These are phyloP conservation scores for Setipinna tenuifilis DNA, from an alignment of 2,797 vertebrate genomes.

Conservation along the genomic window DNA sequence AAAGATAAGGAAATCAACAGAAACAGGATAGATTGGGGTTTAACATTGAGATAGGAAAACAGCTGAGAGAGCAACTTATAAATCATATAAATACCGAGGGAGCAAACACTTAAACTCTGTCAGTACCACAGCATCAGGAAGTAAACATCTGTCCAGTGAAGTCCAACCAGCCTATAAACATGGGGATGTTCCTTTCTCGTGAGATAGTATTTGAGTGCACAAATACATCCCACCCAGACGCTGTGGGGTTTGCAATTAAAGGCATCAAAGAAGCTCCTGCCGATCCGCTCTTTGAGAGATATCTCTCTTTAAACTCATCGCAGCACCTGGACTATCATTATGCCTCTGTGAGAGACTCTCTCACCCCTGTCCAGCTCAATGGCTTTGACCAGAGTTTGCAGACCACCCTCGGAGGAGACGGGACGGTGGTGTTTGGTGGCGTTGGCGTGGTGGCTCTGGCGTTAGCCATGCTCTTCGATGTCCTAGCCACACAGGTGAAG, in stretches of 20 bases:
- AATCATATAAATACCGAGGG: neutral
- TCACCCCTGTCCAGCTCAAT: neutral
- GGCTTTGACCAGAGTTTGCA: conserved; percentile 6
- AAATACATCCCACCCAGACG: neutral
- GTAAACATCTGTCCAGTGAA: no score
- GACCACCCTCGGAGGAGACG: neutral
- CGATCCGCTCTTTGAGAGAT: neutral
- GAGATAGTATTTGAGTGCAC: no score
- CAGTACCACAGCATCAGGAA: no score
- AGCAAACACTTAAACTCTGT: no score
- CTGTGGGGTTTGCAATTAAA: neutral
- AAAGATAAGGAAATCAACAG: neutral
- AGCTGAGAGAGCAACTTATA: no score
- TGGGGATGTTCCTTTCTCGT: no score
- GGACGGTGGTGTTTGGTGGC: neutral
- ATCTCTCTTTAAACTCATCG: neutral
- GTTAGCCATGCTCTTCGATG: conserved; percentile 1
- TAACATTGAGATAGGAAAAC: neutral
- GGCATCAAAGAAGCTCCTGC: neutral
- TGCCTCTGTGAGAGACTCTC: neutral
- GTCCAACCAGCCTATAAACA: no score
- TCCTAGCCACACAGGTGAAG: neutral
- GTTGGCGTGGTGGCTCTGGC: neutral
- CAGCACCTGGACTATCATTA: neutral
- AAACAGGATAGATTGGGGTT: neutral